Base-by-base conservation (phyloP, 2,888 invertebrate species). In the Chymomyza amoena region DNA sequence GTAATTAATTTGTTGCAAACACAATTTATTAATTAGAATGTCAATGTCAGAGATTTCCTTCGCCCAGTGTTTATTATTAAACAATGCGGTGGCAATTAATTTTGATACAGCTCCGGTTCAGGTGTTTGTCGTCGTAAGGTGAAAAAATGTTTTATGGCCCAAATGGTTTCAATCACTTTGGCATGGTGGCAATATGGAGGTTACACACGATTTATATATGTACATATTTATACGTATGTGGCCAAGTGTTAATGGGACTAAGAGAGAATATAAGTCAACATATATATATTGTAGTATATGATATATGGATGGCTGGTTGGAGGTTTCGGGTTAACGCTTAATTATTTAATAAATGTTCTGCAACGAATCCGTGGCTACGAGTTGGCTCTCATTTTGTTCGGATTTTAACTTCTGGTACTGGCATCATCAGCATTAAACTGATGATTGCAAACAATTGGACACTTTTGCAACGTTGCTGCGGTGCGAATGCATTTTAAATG, bases 1-100 rank as follows among this genome's bases (percentile, higher is more conserved):
- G 65, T 87, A 78, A 89, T 89, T 89, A 87, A 87, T 85, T 75
- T 80, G 88, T 70, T 76, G 78, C 83, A 57, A 18, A 57, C 25
- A 81, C 78, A 85, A 87, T 83, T 82, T 80, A 83, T 83, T 87
- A 87, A 87, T 87, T 85, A 78, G 73, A 72, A 72, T 73, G 70
- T 80, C 83, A 84, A 73, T 80, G 76, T 68, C 84, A 76, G 73
- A 73, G 68, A 76, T 72, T 74, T 73, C 69, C 61, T 13, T 45
- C 69, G 64, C 54, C 54, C 69, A 70, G 57, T 81, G 73, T 56
- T 68, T 69, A 72, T 64, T 72, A 71, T 71, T 75, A 70, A 70
- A 73, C 75, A 71, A 73, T 75, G 60, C 62, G 18, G 18, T 20
- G 70, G 78, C 85, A 76, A 87, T 87, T 87, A 84, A 82, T 81